Evolutionary conservation across 1,140 invertebrate genomes (phyloP).

Genomic region (Sarcophaga bullata): DNA sequence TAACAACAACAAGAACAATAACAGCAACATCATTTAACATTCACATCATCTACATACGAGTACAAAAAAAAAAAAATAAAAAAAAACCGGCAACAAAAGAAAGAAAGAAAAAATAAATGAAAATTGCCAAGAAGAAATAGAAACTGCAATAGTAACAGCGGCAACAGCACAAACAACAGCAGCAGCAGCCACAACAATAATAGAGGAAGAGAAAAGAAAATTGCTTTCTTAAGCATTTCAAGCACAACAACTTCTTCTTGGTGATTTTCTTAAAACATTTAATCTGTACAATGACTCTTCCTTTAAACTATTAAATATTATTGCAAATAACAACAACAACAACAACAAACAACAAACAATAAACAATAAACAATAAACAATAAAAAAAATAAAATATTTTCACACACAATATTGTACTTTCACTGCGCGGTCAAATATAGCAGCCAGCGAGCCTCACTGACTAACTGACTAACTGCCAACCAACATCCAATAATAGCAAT

Average conservation of each 20-base stretch:
- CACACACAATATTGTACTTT: background rate
- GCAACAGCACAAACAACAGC: too few relatives aligned
- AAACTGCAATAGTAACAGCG: too few relatives aligned
- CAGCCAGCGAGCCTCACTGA: background rate
- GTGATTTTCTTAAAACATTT: conserved; percentile 6
- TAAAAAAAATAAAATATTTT: background rate
- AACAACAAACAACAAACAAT: background rate
- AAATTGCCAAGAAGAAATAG: too few relatives aligned
- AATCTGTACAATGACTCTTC: conserved; percentile 24
- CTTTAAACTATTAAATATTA: conserved; percentile 16
- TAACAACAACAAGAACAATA: too few relatives aligned
- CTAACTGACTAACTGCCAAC: background rate
- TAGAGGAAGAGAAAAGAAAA: too few relatives aligned
- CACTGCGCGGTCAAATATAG: conserved; percentile 20
- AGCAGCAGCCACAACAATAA: too few relatives aligned
- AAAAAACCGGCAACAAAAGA: background rate
- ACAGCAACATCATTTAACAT: conserved; percentile 4
- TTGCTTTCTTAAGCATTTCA: background rate
- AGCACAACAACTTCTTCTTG: background rate
- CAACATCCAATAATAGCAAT: background rate
- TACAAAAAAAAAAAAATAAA: background rate
- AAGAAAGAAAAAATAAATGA: too few relatives aligned
- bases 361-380: background rate
- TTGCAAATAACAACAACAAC: background rate
- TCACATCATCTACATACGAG: conserved; percentile 19